These are phyloP conservation scores for Mesorhabditis sp. DNA, from an alignment of 2,888 invertebrate genomes.

Conservation along the genomic window DNA sequence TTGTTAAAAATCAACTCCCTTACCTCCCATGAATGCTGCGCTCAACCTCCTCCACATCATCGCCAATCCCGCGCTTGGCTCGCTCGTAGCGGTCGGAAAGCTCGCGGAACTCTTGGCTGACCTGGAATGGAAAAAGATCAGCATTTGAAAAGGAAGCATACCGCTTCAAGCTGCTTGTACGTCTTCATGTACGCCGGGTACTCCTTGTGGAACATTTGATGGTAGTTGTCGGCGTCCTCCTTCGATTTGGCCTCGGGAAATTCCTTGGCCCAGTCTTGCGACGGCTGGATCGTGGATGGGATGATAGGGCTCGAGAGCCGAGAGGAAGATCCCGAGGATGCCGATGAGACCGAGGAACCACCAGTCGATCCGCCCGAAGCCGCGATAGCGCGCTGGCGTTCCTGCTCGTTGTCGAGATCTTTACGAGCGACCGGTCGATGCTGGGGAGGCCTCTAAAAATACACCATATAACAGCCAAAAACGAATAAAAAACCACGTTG, in stretches of 20 bases:
- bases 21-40: not conserved
- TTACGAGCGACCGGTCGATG: not conserved
- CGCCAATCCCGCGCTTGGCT: conserved; percentile 9
- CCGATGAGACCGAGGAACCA: not conserved
- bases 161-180: conserved; percentile 19
- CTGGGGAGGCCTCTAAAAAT: conserved; percentile 13
- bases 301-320: conserved; percentile 10
- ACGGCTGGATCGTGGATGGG: conserved; percentile 35
- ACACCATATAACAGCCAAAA: conserved; percentile 14
- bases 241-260: conserved; percentile 26
- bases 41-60: conserved; percentile 17
- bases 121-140: conserved; percentile 7
- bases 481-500: not conserved
- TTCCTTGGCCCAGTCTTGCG: conserved; percentile 42
- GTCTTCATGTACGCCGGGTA: conserved; percentile 42
- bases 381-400: not conserved
- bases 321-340: conserved; percentile 13
- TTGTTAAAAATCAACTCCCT: not conserved
- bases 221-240: conserved; percentile 30
- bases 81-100: conserved; percentile 12
- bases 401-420: not conserved
- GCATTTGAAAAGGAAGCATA: not conserved
- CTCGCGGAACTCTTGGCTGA: conserved; percentile 21
- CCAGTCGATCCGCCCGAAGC: not conserved
- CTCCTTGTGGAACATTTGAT: conserved; percentile 34